Evolutionary conservation across 2,888 invertebrate species (phyloP), one percentile per base, ranked within the genome.

Genomic region (Microdon myrmicae): DNA sequence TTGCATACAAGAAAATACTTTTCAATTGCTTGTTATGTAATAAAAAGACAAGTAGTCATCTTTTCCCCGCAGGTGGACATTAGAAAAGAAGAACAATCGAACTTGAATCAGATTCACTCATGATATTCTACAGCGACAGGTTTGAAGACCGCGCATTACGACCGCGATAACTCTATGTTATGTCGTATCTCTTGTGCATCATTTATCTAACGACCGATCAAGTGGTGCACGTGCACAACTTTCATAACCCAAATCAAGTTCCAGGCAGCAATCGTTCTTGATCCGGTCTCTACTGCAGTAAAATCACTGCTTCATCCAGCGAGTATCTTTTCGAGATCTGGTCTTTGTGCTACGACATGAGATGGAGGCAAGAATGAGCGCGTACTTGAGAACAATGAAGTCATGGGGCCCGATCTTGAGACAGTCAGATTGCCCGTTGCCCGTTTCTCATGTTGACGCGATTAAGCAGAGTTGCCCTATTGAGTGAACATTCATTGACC

Each of bases 401-500:
- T 59, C 53, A 44, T 47, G 48, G 20, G 43, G 43, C 25, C 51
- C 59, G 59, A 66, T 59, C 48, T 59, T 22, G 53, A 48, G 43
- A 34, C 66, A 59, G 66, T 59, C 66, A 66, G 66, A 59, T 66
- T 59, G 59, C 66, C 44, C 43, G 54, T 37, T 39, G 26, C 9
- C 8, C 23, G 39, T 32, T 35, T 20, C 32, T 14, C 20, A 25
- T 43, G 20, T 14, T 31, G 22, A 16, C 10, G 31, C 31, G 37
- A 44, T n/a, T 41, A 29, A 16, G 38, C n/a, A 26, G 14, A 17
- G 31, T 19, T 37, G 37, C 16, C 17, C 34, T 17, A 31, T 16
- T 38, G 54, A 53, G 44, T 54, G 66, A 54, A 43, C 59, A 66
- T 59, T 66, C 66, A 58, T 59, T 66, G 59, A 66, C 59, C 66